Evolutionary conservation across 2,888 invertebrate species (phyloP), one percentile per base, ranked within the genome.

Genomic region (Pasiphila rectangulata): DNA sequence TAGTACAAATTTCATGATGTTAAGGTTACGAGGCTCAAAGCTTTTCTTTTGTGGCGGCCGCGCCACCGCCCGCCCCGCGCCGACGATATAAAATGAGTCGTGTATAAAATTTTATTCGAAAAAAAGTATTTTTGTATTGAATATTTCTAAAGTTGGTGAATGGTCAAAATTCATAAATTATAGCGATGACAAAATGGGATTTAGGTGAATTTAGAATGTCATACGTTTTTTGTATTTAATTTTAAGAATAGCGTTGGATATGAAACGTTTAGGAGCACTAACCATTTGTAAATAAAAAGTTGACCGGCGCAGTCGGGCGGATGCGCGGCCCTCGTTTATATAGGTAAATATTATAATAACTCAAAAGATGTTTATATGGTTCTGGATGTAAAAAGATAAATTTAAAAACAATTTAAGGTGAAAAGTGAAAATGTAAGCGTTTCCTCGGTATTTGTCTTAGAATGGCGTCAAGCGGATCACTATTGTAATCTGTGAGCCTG

Each of bases 251-350:
- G 90, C 75, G 81, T 89, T 84, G 91, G 85, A 81, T 90, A 90
- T 89, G 86, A 90, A 91, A 90, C 86, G 83, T 91, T 92, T 92
- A 92, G 92, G 91, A 90, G 81, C 92, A 92, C 90, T 91, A 90
- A 91, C 91, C 91, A 91, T 91, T 91, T 92, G 92, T 92, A 92
- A 90, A 90, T 90, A 92, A 83, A 84, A 42, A 82, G 79, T 76
- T 78, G 74, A 74, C 56, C 67, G 77, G 70, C 63, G 70, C 65
- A 66, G 52, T 59, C 61, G 71, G 72, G 75, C 75, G 76, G 75
- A 68, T 75, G 74, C 52, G 76, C 63, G 73, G 72, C 58, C 65
- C 65, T 75, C 78, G 56, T 68, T 79, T 86, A 83, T 85, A 83
- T 88, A 89, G 88, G 86, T 87, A 87, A 84, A 84, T 86, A 87